Base-by-base conservation (phyloP, 2,888 invertebrate genomes). In the Acanthacorydalis orientalis region DNA sequence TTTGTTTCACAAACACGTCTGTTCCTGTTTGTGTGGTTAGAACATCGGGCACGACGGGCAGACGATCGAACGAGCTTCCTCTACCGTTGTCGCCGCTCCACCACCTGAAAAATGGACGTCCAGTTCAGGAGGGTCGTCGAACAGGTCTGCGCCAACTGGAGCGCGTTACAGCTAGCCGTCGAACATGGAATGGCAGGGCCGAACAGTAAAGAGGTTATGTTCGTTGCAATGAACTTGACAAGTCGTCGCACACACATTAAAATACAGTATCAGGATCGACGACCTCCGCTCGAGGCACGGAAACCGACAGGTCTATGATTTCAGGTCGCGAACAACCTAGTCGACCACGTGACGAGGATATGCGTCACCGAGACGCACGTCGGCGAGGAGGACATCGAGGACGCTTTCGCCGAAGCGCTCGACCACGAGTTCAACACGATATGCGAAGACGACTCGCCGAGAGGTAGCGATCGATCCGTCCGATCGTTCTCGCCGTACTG, bases 101-200 rank as follows among this genome's bases (percentile, higher is more conserved):
- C n/a, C n/a, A n/a, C n/a, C n/a, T n/a, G 23, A 23, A 6, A 23
- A 2, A 23, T 60, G 56, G 58, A 59, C 48, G 70, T 71, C 55
- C 65, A 69, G 39, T 79, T 79, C 58, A 72, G 71, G 52, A 68
- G 71, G 49, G 68, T 78, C 53, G 77, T 83, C 7, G 77, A 80
- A 58, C 70, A 75, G 56, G 71, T 83, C 43, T 74, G 83, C 49
- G 80, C 77, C 56, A 79, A 79, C 58, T 83, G 83, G 83, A 78
- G 80, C 14, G 80, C 78, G 6, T 60, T 83, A 31, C 75, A 76
- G 55, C 62, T 83, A 31, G 81, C 81, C 33, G 81, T 83, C 1
- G 80, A 83, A 62, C 79, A 83, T 73, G 78, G 77, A 53, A 78
- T 80, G 78, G 81, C 78, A 33, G 79, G 80, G 16, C 74, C 76